phyloP scores from a whole-genome alignment of 1,140 invertebrate species.

The Solen grandis region DNA sequence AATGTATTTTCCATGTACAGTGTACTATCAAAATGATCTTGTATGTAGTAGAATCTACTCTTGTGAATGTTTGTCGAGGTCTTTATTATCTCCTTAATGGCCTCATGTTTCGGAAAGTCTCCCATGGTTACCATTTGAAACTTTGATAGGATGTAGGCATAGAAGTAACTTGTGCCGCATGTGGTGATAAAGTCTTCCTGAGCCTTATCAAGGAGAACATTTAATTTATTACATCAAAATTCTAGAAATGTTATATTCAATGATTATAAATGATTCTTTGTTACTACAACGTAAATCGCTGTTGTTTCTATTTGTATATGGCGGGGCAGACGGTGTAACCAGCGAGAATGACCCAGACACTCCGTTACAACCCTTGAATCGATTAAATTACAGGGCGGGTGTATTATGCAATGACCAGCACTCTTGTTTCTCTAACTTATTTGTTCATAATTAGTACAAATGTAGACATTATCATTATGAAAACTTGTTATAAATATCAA shows the following conservation, averaged over 20 bases:
- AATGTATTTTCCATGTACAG: too few species aligned
- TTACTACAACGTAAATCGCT: too few species aligned
- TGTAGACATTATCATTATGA: neutral
- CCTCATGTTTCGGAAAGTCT: neutral
- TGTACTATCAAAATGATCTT: too few species aligned
- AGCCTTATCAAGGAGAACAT: slow-evolving; percentile 1
- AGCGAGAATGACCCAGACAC: too few species aligned
- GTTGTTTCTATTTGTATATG: too few species aligned
- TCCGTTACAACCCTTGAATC: too few species aligned
- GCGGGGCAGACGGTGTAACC: too few species aligned
- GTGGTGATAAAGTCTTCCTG: slow-evolving; percentile 17
- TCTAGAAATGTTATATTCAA: too few species aligned
- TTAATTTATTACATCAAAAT: too few species aligned
- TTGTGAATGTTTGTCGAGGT: neutral
- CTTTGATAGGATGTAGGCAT: neutral
- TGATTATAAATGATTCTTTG: too few species aligned
- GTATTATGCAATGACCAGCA: too few species aligned
- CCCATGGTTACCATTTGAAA: slow-evolving; percentile 5
- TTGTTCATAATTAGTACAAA: neutral
- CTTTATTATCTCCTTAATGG: neutral
- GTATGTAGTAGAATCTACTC: neutral
- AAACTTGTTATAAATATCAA: neutral
- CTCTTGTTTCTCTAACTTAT: neutral
- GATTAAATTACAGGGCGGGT: too few species aligned
- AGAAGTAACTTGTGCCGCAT: slow-evolving; percentile 14